Evolutionary conservation across 2,888 invertebrate genomes (phyloP).

Genomic region (Argyra leucocephala): DNA sequence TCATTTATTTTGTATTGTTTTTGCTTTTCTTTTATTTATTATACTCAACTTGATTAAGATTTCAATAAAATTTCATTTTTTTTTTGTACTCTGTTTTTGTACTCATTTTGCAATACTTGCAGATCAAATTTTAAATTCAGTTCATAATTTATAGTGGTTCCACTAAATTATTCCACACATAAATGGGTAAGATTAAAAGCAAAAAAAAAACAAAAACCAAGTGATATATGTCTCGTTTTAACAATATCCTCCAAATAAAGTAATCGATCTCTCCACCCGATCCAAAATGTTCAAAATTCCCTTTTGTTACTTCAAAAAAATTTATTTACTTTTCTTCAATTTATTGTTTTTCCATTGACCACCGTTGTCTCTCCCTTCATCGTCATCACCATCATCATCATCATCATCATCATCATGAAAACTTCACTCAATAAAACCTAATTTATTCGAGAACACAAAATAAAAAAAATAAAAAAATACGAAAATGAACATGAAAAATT

Average conservation of each 20-base stretch:
- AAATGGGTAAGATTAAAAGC: not conserved
- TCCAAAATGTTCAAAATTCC: not conserved
- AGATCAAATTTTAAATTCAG: not conserved
- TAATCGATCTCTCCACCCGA: not conserved
- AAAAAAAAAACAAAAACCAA: not conserved
- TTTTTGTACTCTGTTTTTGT: too few species aligned
- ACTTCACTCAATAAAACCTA: not conserved
- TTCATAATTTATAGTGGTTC: not conserved
- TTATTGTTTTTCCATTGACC: too few species aligned
- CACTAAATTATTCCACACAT: not conserved
- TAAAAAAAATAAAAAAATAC: not conserved
- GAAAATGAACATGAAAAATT: not conserved
- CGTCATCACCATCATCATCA: too few species aligned
- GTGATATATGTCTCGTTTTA: conserved; percentile 1
- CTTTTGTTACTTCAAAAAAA: not conserved
- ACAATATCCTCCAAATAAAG: not conserved
- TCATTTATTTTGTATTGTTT: too few species aligned
- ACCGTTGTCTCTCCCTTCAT: too few species aligned
- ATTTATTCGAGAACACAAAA: not conserved
- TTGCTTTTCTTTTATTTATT: too few species aligned
- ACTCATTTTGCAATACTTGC: too few species aligned
- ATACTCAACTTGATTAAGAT: too few species aligned
- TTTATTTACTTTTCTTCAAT: too few species aligned
- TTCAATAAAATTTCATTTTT: too few species aligned
- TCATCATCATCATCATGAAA: too few species aligned